Percentiles rank a stretch among this genome's conserved stretches.
Conservation (phyloP, 2,113 vertebrate species). For the Machaerirhynchus nigripectus region DNA sequence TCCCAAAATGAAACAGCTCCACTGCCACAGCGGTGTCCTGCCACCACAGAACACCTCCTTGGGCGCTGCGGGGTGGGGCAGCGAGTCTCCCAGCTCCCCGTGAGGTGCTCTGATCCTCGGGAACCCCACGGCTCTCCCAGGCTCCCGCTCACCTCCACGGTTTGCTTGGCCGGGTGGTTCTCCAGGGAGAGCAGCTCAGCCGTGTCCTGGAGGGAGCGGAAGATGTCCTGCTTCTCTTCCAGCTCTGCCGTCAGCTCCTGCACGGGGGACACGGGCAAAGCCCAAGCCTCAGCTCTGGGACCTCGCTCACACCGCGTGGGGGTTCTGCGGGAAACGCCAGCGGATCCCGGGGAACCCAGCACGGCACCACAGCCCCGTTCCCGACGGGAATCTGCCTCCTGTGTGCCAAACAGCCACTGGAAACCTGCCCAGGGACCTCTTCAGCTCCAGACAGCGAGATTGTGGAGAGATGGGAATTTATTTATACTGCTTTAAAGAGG, state of each 20-base stretch:
- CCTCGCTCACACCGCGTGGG: fast-evolving
- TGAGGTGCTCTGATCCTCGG: fast-evolving
- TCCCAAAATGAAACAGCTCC: neutral
- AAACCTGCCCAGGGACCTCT: neutral
- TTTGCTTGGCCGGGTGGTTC: slow-evolving; percentile 96
- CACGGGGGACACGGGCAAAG: neutral
- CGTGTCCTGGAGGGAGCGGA: slow-evolving; percentile 89
- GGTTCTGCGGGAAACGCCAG: fast-evolving
- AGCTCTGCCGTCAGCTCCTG: slow-evolving; percentile 89
- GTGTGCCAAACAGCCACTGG: neutral
- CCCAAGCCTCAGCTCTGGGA: neutral
- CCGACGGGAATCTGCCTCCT: neutral
- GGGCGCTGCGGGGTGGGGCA: neutral
- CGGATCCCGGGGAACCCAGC: neutral
- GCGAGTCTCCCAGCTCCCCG: fast-evolving
- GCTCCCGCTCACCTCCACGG: slow-evolving; percentile 82
- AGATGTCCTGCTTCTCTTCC: slow-evolving; percentile 89
- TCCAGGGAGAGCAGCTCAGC: slow-evolving; percentile 86
- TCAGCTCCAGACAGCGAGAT: neutral
- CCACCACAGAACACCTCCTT: neutral
- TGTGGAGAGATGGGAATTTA: neutral
- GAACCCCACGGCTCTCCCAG: fast-evolving
- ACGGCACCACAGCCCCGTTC: fast-evolving
- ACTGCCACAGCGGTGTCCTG: neutral
- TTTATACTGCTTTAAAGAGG: neutral